Percentiles rank a stretch among this genome's conserved stretches.
Conservation (phyloP, 2,888 invertebrate species). For the Rhimphoctona megacephalus region DNA sequence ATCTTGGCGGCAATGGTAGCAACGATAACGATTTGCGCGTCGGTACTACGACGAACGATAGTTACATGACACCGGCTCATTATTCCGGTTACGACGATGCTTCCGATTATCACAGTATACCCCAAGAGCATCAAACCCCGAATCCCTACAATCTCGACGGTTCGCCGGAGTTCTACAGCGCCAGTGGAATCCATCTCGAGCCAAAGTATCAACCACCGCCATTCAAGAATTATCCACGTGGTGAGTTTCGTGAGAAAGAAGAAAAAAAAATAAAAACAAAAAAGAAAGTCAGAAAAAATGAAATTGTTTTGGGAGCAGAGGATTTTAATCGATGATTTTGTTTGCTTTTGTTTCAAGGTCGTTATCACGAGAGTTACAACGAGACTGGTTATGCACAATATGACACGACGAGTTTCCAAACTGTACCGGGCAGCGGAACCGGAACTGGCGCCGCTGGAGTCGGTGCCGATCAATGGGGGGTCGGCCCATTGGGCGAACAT, state of each 20-base stretch:
- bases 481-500: constrained; percentile 84
- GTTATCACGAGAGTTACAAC: constrained; percentile 85
- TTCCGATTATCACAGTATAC: constrained; percentile 86
- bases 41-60: constrained; percentile 78
- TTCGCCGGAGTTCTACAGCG: constrained; percentile 91
- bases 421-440: constrained; percentile 89
- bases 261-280: neutral
- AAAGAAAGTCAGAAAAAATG: neutral
- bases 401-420: constrained; percentile 90
- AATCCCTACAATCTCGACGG: constrained; percentile 88
- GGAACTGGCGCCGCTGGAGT: constrained; percentile 80
- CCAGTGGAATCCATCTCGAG: constrained; percentile 87
- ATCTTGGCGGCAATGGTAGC: constrained; percentile 79
- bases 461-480: constrained; percentile 86
- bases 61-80: constrained; percentile 82
- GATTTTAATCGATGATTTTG: constrained; percentile 1
- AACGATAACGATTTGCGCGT: constrained; percentile 81
- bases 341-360: constrained; percentile 74
- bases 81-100: constrained; percentile 86
- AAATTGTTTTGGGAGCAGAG: neutral
- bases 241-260: constrained; percentile 84
- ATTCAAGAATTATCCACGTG: constrained; percentile 90
- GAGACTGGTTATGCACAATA: constrained; percentile 87
- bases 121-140: constrained; percentile 85
- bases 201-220: constrained; percentile 91